Evolutionary conservation across 2,888 invertebrate species (phyloP), one percentile per base, ranked within the genome.

Genomic region (Scelioninae gen. 1): DNA sequence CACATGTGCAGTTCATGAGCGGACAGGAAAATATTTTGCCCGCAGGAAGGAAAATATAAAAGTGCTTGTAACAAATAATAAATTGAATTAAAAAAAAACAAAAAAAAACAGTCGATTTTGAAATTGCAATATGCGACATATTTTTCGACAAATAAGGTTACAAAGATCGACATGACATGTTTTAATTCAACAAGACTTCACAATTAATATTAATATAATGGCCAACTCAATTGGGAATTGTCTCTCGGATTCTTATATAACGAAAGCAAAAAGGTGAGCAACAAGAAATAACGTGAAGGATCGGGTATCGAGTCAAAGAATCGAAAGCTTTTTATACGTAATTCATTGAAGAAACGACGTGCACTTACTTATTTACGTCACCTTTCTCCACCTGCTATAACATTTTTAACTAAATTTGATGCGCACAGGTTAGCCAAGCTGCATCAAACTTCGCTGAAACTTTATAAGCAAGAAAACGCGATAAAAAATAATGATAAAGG

Each of bases 261-360:
- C 65, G 32, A 69, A 63, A 65, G 56, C 69, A 49, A 75, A 75
- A 58, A 75, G 69, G 81, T 81, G 47, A 34, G 58, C 62, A 13
- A 63, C 4, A 31, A 51, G 49, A 29, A 32, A 7, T 9, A 31
- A 31, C 10, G 5, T 9, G 31, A 13, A 15, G 10, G 13, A 55
- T 55, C n/a, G 32, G 5, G 16, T 55, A n/a, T 58, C 40, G 2
- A 3, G 10, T 56, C 13, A 47, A 47, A 47, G 23, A n/a, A 45
- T 38, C 49, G 6, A 47, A 43, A 9, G 45, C 11, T 51, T 51
- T 4, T 51, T 78, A n/a, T n/a, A n/a, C n/a, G n/a, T n/a, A n/a
- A n/a, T n/a, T n/a, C n/a, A n/a, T n/a, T n/a, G n/a, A n/a, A n/a
- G n/a, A n/a, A n/a, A n/a, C n/a, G n/a, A 13, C 13, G 15, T 5